These are phyloP conservation scores for Tachina lurida DNA, from an alignment of 2,888 invertebrate genomes.

Conservation along the genomic window DNA sequence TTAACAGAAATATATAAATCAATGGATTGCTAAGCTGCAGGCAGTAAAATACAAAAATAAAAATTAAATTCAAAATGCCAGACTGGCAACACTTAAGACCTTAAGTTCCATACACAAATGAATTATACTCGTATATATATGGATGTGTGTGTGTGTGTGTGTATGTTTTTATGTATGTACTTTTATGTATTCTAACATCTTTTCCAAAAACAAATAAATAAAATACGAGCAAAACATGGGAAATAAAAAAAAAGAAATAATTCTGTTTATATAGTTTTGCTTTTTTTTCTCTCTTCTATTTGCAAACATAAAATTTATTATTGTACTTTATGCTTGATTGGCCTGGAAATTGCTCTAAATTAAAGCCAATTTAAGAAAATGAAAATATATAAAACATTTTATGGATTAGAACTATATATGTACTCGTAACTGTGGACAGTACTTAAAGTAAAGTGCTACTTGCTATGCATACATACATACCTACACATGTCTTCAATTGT, in stretches of 20 bases:
- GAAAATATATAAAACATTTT: constrained; percentile 51
- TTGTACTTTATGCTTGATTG: constrained; percentile 64
- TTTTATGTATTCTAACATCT: too few species aligned
- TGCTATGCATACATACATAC: not conserved
- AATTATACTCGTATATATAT: too few species aligned
- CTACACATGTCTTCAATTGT: not conserved
- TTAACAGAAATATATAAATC: too few species aligned
- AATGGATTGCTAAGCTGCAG: too few species aligned
- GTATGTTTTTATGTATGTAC: too few species aligned
- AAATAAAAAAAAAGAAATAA: not conserved
- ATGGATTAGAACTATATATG: constrained; percentile 26
- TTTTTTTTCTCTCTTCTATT: not conserved
- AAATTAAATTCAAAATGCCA: too few species aligned
- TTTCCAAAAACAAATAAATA: too few species aligned
- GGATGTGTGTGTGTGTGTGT: too few species aligned
- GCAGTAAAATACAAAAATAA: too few species aligned
- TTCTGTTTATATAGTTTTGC: constrained; percentile 21
- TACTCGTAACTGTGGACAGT: not conserved
- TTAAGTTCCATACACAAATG: too few species aligned
- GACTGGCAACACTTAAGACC: too few species aligned
- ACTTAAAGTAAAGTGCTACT: not conserved
- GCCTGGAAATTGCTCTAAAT: constrained; percentile 53
- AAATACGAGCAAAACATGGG: too few species aligned
- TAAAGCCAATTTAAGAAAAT: constrained; percentile 56
- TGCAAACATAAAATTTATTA: constrained; percentile 61